Percentiles rank a stretch among this genome's conserved stretches.
These are phyloP conservation scores for Xenus cinereus DNA, from an alignment of 2,113 vertebrate species.

Conservation along the genomic window DNA sequence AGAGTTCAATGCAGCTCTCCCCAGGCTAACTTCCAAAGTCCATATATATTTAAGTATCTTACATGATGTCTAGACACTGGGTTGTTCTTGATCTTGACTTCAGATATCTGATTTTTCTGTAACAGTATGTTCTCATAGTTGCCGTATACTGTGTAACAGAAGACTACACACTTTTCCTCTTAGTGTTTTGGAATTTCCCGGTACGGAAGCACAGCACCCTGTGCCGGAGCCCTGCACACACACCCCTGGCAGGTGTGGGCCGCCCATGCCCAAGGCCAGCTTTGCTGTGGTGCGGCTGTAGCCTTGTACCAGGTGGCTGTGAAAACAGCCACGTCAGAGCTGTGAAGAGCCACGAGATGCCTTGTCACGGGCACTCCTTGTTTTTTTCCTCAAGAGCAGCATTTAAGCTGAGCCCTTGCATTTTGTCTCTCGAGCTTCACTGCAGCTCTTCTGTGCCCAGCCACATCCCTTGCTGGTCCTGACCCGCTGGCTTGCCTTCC, in stretches of 20 bases:
- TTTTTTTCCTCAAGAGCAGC: background rate
- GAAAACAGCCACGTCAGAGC: background rate
- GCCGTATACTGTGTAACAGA: background rate
- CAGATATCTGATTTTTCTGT: background rate
- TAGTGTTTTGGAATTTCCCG: background rate
- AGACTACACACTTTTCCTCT: background rate
- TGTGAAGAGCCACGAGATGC: background rate
- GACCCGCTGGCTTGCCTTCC: background rate
- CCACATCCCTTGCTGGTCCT: background rate
- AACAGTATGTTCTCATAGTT: background rate
- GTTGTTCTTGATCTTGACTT: background rate
- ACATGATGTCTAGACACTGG: background rate
- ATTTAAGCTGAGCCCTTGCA: background rate
- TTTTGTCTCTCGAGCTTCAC: background rate
- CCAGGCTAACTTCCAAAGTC: background rate
- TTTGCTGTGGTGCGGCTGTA: background rate
- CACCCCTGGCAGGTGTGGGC: background rate
- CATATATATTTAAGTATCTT: background rate
- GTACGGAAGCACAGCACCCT: accelerated
- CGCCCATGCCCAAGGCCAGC: background rate
- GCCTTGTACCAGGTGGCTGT: background rate
- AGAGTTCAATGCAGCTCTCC: background rate
- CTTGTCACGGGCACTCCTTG: background rate
- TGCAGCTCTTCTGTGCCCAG: background rate
- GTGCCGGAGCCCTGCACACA: background rate